Evolutionary conservation across 2,113 vertebrate genomes (phyloP).

Genomic region (Pimephales promelas): DNA sequence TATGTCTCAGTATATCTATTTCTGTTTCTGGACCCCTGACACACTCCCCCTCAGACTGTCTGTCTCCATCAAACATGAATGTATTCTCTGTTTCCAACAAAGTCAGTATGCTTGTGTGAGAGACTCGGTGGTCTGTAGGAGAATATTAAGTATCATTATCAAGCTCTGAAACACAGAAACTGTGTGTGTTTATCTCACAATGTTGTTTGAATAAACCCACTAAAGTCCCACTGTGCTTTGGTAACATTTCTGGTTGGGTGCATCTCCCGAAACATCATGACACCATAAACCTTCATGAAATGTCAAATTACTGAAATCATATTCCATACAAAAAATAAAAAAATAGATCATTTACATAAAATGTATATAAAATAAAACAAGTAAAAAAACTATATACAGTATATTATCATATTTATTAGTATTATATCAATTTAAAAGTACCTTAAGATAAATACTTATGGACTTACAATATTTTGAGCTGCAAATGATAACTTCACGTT

Average conservation of each 20-base stretch:
- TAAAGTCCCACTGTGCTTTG: background rate
- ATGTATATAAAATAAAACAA: too few species aligned
- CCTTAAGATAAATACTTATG: too few species aligned
- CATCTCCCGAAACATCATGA: too few species aligned
- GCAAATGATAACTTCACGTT: too few species aligned
- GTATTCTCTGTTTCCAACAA: constrained; percentile 42
- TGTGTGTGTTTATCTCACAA: constrained; percentile 3
- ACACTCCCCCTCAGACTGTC: constrained; percentile 37
- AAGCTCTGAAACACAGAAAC: constrained; percentile 2
- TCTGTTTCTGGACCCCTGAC: constrained; percentile 41
- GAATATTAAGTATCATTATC: constrained; percentile 9
- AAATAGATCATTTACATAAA: too few species aligned
- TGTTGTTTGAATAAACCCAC: background rate
- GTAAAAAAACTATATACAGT: too few species aligned
- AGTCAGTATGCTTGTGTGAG: constrained; percentile 24
- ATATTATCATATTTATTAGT: too few species aligned
- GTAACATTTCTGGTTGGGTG: background rate
- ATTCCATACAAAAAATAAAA: too few species aligned
- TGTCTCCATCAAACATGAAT: constrained; percentile 47
- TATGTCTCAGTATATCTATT: constrained; percentile 38
- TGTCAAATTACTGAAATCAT: too few species aligned
- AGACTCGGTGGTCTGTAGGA: constrained; percentile 5
- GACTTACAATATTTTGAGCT: too few species aligned
- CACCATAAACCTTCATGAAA: too few species aligned
- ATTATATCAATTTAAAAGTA: background rate